These are phyloP conservation scores for Agrotis exclamationis DNA, from an alignment of 2,888 invertebrate species.

Conservation along the genomic window DNA sequence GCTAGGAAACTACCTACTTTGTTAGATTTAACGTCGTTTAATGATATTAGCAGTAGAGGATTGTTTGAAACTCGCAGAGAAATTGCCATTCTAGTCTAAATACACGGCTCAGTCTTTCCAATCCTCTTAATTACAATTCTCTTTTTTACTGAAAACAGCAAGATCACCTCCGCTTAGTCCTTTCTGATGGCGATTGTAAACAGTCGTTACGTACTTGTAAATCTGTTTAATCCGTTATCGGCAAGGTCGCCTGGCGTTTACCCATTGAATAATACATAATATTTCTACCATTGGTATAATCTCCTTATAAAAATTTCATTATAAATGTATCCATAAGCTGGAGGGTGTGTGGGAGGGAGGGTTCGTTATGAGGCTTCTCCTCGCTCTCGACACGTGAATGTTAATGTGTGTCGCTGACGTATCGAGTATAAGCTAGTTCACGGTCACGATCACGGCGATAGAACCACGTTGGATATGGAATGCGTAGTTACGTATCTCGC, in stretches of 20 bases:
- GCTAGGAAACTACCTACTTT: neutral
- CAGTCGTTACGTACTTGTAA: conserved; percentile 46
- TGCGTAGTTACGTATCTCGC: conserved; percentile 46
- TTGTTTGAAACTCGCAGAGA: neutral
- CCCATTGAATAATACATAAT: conserved; percentile 67
- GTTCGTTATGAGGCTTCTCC: conserved; percentile 81
- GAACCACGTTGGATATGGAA: conserved; percentile 66
- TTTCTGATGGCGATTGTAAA: conserved; percentile 41
- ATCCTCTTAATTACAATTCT: conserved; percentile 1
- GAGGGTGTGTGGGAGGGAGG: conserved; percentile 54
- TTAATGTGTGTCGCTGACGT: conserved; percentile 70
- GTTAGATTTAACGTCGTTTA: neutral
- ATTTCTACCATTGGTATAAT: conserved; percentile 68
- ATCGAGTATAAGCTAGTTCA: conserved; percentile 74
- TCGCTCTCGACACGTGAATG: conserved; percentile 71
- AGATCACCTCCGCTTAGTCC: conserved; percentile 16
- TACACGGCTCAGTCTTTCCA: neutral
- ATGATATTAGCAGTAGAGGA: neutral
- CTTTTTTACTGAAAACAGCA: conserved; percentile 25
- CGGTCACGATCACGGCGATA: conserved; percentile 83
- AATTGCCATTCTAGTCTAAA: conserved; percentile 13
- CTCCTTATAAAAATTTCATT: conserved; percentile 78
- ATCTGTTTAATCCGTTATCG: conserved; percentile 63
- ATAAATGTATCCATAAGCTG: conserved; percentile 52
- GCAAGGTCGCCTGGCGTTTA: conserved; percentile 56